Evolutionary conservation across 2,888 invertebrate genomes (phyloP), one percentile per base, ranked within the genome.

Genomic region (Andrena bicolor): DNA sequence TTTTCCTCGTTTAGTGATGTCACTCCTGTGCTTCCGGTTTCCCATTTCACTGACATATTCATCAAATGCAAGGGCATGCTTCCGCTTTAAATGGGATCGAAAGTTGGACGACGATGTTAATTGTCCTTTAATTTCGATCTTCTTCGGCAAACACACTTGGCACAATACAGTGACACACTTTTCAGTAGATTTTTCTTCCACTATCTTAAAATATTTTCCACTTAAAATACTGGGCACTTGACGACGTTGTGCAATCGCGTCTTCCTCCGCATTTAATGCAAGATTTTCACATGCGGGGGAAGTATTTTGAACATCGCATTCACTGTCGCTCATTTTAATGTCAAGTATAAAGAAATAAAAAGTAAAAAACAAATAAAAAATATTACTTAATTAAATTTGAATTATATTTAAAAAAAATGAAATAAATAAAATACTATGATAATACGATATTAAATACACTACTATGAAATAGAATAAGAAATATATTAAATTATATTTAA

Each of bases 31-130:
- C 51, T 51, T 20, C 20, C 51, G 16, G 2, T 51, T 51, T 16
- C 2, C 20, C 16, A 20, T 51, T 51, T 51, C 51, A 51, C 20
- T 6, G 0, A 51, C n/a, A 7, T 51, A 51, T 20, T n/a, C 51
- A 2, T 16, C 51, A 51, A 51, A 51, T 51, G 0, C n/a, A n/a
- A 20, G 20, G n/a, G 2, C 7, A 51, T 51, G 51, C 51, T 51
- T 51, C 51, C 20, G 51, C 51, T 51, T 26, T 26, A 26, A 26
- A 51, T 51, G 51, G n/a, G n/a, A 51, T 20, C 51, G 5, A 20
- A 51, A 51, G n/a, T 51, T 51, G 51, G 51, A 51, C 51, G 51
- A n/a, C 51, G 51, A 51, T 51, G 20, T 51, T 51, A 51, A 20
- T 51, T 51, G 7, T 51, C 51, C 20, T 51, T 51, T 51, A n/a